These are phyloP conservation scores for Sapajus apella DNA, from an alignment of 2,113 vertebrate genomes.

Conservation along the genomic window DNA sequence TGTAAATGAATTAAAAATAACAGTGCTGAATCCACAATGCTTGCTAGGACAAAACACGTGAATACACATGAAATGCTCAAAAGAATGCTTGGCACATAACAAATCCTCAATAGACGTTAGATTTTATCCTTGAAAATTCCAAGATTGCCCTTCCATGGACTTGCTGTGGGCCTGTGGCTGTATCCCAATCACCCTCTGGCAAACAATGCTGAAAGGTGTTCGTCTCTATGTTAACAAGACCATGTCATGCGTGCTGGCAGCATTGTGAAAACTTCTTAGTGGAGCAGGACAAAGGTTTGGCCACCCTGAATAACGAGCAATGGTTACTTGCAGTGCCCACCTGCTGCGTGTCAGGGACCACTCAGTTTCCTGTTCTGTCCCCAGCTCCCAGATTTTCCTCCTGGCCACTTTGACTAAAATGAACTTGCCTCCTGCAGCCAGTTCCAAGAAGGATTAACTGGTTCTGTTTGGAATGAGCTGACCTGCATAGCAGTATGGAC, in stretches of 20 bases:
- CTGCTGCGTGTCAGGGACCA: neutral
- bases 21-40: rapidly evolving
- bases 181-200: too few relatives aligned
- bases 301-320: neutral
- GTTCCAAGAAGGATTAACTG: neutral
- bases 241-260: neutral
- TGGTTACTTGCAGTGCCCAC: rapidly evolving
- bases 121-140: neutral
- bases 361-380: neutral
- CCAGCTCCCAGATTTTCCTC: neutral
- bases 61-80: neutral
- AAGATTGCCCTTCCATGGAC: too few relatives aligned
- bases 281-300: neutral
- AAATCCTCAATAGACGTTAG: neutral
- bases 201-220: neutral
- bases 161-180: neutral
- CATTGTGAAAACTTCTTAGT: neutral
- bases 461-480: neutral
- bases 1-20: neutral
- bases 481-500: rapidly evolving
- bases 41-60: neutral
- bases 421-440: neutral
- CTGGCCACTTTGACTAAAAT: neutral
- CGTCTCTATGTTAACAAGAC: neutral
- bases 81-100: neutral